Evolutionary conservation across 2,113 vertebrate genomes (phyloP), one percentile per base, ranked within the genome.

Genomic region (Etia nguti): DNA sequence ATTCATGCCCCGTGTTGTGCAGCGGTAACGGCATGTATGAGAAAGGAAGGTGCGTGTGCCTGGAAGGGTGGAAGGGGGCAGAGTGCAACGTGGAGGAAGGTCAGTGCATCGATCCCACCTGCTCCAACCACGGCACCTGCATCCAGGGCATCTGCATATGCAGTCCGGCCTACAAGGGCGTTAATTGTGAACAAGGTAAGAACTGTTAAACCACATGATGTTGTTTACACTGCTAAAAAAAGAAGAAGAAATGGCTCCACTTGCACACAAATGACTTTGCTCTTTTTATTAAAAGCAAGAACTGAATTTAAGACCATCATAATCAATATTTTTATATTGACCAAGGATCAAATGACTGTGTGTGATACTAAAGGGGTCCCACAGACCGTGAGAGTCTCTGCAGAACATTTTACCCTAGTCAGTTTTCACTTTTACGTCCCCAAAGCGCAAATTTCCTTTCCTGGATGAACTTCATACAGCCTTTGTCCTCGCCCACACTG

Each of bases 1-100:
- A 98, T 95, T 98, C 98, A 0, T 99, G 98, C 89, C 98, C 98
- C 4, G 98, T 99, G 90, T 95, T 99, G 88, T 99, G 98, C 95
- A 98, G 97, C 1, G 98, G 98, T 9, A 99, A 99, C 38, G 98
- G 98, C 79, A 96, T 99, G 81, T 99, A 99, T 1, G 98, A 98
- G 90, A 98, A 98, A 86, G 98, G 98, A 70, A 96, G 98, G 91
- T 99, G 98, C 7, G 96, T 97, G 86, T 99, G 98, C 88, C 97
- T 97, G 52, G 95, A 96, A 1, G 98, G 98, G 5, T 99, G 98
- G 98, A 99, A 99, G 90, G 98, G 98, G 31, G 96, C 98, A 0
- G 98, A 99, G 93, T 99, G 98, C 18, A 98, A 98, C 6, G 97
- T 99, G 83, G 98, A 98, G 55, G 98, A 98, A 90, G 98, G 98